phyloP scores from a whole-genome alignment of 2,888 invertebrate genomes.

The Acanthococcus lagerstroemiae region DNA sequence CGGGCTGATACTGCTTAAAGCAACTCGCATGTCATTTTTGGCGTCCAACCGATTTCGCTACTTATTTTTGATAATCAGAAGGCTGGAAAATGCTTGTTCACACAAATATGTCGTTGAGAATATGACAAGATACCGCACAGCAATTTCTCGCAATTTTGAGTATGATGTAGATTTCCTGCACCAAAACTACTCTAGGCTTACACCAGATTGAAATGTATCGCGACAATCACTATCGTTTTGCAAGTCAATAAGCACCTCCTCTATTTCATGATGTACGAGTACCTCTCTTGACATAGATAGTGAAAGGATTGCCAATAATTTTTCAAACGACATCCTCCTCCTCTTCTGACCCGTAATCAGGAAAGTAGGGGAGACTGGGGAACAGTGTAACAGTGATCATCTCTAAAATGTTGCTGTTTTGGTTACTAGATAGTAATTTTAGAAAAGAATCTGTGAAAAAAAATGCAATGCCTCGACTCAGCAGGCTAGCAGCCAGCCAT shows the following conservation, averaged over 20 bases:
- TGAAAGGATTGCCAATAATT: conserved; percentile 1
- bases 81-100: conserved; percentile 9
- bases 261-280: conserved; percentile 9
- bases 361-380: too few species aligned
- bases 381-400: too few species aligned
- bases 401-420: too few species aligned
- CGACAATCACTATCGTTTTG: neutral
- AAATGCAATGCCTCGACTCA: too few species aligned
- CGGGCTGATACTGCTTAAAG: too few species aligned
- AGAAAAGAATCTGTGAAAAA: too few species aligned
- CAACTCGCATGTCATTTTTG: too few species aligned
- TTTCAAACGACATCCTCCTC: conserved; percentile 13
- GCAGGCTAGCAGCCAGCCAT: too few species aligned
- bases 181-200: neutral
- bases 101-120: conserved; percentile 12
- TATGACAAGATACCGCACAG: conserved; percentile 15
- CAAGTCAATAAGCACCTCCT: conserved; percentile 1
- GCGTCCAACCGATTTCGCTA: too few species aligned
- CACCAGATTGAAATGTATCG: neutral
- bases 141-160: too few species aligned
- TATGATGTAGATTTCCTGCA: neutral
- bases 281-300: neutral
- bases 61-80: conserved; percentile 23
- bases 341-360: too few species aligned
- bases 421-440: too few species aligned